Evolutionary conservation across 30 jellyfish, hydroid and myxozoan genomes (phyloP), one percentile per base, ranked within the genome.

Genomic region (Sanderia malayensis): DNA sequence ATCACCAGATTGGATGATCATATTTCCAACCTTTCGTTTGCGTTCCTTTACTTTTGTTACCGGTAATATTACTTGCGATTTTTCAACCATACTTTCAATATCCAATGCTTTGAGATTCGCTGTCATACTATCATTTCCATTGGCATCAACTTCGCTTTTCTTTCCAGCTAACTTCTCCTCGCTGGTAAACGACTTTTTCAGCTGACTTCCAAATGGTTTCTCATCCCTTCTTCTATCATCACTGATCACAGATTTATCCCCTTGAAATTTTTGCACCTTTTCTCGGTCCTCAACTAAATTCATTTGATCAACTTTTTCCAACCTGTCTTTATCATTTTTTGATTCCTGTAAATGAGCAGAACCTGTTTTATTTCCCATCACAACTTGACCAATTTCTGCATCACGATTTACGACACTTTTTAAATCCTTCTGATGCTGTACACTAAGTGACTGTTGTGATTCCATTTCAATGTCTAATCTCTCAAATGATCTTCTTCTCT

Each of bases 401-500:
- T 6, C 13, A 37, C 13, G 13, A 37, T 37, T 6, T 37, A 4
- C 13, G 10, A 37, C 52, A 37, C 13, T 37, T 37, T 37, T 37
- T 6, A 13, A 6, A 6, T 4, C 52, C 6, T 37, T 13, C 52
- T 37, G 6, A 4, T 4, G 10, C 52, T 37, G 52, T 37, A 13
- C 6, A 37, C 52, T 37, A 13, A 13, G 13, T 37, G 52, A 6
- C n/a, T n/a, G n/a, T n/a, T n/a, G n/a, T n/a, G n/a, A n/a, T n/a
- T n/a, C n/a, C 37, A 15, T 65, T 3, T 4, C 22, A 4, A 6
- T 71, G 57, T 71, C 27, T 27, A 26, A 10, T 15, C 29, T 44
- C 31, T 78, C 89, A 64, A 78, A 78, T 31, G 89, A 49, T 27
- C 31, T 63, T 27, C 66, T 28, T 61, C 74, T 52, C 31, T 78